These are phyloP conservation scores for Nesoenas mayeri DNA, from an alignment of 2,113 vertebrate genomes.

Conservation along the genomic window DNA sequence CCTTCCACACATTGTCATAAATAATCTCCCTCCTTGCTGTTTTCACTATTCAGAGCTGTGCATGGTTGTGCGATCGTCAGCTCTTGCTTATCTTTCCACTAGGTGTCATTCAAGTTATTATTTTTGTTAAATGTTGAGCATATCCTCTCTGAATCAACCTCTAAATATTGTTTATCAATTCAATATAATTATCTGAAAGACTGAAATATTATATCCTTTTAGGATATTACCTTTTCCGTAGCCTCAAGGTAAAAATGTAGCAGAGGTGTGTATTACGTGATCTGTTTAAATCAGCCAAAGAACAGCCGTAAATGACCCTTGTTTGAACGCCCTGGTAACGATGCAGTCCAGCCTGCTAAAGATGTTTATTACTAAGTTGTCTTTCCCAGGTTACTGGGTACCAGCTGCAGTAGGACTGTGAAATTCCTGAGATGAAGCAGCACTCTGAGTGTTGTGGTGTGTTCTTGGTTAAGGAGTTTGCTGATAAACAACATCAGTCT, in stretches of 20 bases:
- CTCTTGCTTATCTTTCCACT: neutral
- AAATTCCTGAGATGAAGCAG: neutral
- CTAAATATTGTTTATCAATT: neutral
- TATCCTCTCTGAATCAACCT: neutral
- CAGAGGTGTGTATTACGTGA: neutral
- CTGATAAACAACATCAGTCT: neutral
- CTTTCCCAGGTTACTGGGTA: neutral
- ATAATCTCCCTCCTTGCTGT: neutral
- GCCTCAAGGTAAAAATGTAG: neutral
- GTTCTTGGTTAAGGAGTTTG: neutral
- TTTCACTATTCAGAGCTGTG: neutral
- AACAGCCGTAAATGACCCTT: neutral
- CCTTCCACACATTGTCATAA: neutral
- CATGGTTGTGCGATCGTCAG: neutral
- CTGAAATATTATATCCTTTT: neutral
- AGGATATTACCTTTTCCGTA: neutral
- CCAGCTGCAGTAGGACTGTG: neutral
- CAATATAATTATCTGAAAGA: neutral
- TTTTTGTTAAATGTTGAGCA: neutral
- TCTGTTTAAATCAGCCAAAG: neutral
- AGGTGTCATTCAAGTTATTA: constrained; percentile 33
- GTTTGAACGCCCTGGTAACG: neutral
- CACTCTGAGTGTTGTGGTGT: neutral
- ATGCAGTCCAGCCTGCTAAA: neutral
- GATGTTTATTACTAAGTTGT: neutral